A percentile compares a stretch with the other conserved stretches of the same genome.
Conservation (phyloP, 2,797 vertebrate genomes). For the Galagoides demidoff region DNA sequence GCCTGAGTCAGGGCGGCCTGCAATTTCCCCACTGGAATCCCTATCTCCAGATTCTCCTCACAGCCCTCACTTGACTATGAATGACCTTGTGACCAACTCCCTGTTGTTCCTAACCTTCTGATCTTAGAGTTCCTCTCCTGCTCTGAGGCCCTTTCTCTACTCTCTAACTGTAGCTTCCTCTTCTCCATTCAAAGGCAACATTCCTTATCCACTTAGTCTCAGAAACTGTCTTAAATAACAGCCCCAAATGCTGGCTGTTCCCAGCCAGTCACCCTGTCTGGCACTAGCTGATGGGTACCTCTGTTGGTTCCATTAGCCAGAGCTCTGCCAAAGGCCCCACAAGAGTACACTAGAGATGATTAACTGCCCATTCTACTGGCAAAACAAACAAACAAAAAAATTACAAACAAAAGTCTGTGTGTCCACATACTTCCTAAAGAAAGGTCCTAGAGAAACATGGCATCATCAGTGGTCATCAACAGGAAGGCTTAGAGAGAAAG, state of each 20-base stretch:
- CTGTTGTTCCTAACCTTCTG: conserved; percentile 37
- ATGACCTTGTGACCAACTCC: conserved; percentile 69
- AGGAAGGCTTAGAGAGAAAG: background rate
- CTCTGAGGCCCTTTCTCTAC: background rate
- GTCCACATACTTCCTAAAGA: background rate
- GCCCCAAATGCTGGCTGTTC: conserved; percentile 36
- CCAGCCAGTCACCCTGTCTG: conserved; percentile 64
- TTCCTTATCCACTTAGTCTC: conserved; percentile 61
- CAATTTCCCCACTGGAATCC: conserved; percentile 42
- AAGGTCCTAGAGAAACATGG: background rate
- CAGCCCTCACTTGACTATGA: conserved; percentile 61
- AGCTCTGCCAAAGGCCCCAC: conserved; percentile 76
- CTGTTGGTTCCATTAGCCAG: conserved; percentile 59
- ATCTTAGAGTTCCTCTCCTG: background rate
- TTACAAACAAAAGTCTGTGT: background rate
- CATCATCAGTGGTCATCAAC: background rate
- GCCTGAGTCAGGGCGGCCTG: conserved; percentile 85
- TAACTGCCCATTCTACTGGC: conserved; percentile 84
- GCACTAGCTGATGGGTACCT: conserved; percentile 51
- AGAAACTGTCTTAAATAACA: conserved; percentile 69
- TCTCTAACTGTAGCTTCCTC: background rate
- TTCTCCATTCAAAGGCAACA: conserved; percentile 56
- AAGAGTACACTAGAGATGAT: conserved; percentile 83
- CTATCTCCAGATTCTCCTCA: conserved; percentile 72
- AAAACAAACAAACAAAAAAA: background rate